Base-by-base conservation (phyloP, 2,113 vertebrate species). In the Hyperoodon ampullatus region DNA sequence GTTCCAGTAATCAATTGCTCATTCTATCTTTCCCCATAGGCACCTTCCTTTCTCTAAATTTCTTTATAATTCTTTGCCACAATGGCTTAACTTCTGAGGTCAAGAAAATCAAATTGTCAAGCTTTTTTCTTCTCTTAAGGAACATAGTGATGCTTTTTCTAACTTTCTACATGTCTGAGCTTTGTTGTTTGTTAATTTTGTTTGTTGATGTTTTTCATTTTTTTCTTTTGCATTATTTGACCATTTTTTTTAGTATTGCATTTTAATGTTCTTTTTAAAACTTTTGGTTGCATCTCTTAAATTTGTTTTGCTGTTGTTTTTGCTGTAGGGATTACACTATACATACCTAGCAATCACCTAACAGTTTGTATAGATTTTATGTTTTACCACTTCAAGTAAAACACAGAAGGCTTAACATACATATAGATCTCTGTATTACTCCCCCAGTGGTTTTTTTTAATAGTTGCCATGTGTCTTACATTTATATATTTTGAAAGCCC, bases 381-480 rank as follows among this genome's bases (percentile, higher is more conserved):
- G 33, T 90, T 61, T 85, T 78, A 85, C 12, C 35, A 68, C 39
- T 75, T 84, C 23, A 84, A 23, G 70, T 90, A 60, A 85, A 85
- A 85, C 35, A 50, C 15, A 58, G 50, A 70, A 93, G 50, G 12
- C 35, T 39, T 93, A 55, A 47, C 14, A 50, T 80, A 60, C 39
- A 53, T 14, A n/a, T 72, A 72, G 65, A 60, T 71, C 84, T 88
- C 39, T 92, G 61, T 33, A 47, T 70, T 70, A 44, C 39, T 55
- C 28, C n/a, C 18, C 66, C 61, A 77, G 9, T 87, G 44, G 35
- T 78, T 85, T 74, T 74, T 78, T 81, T 11, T 23, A 18, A 87
- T 78, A 86, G 70, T 90, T 78, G 71, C 39, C 63, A 78, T 86
- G 63, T 86, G 50, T 77, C 90, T 94, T 78, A 78, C 8, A 86